A percentile compares a stretch with the other conserved stretches of the same genome.
Evolutionary conservation across 1,140 invertebrate species (phyloP).

Genomic region (Calosoma granatense): DNA sequence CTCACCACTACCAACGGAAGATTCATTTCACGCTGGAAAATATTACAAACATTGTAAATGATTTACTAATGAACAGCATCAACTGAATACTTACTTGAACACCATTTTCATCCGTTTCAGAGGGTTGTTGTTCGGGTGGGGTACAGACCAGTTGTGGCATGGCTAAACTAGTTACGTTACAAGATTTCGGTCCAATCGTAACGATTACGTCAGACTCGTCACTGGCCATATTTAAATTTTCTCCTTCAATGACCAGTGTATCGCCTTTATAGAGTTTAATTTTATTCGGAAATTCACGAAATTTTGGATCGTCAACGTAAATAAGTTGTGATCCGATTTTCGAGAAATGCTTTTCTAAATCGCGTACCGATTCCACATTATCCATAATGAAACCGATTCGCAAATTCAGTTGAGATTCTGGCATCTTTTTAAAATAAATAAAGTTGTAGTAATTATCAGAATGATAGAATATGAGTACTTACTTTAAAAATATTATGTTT

Average conservation of each 20-base stretch:
- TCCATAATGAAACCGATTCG: constrained; percentile 94
- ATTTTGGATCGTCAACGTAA: constrained; percentile 88
- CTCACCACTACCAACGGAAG: constrained; percentile 82
- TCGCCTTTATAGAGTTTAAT: constrained; percentile 91
- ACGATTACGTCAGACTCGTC: constrained; percentile 90
- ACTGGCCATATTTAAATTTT: constrained; percentile 82
- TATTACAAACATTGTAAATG: not conserved
- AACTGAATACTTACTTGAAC: constrained; percentile 49
- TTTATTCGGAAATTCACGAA: constrained; percentile 74
- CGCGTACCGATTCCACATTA: constrained; percentile 76
- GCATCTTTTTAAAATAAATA: constrained; percentile 17
- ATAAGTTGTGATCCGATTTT: constrained; percentile 66
- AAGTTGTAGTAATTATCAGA: constrained; percentile 28
- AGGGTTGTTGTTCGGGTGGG: constrained; percentile 77
- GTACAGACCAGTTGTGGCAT: constrained; percentile 81
- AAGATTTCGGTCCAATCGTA: constrained; percentile 75
- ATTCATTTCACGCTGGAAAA: constrained; percentile 47
- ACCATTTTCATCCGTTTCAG: constrained; percentile 76
- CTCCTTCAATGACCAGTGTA: constrained; percentile 89
- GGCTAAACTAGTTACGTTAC: constrained; percentile 89
- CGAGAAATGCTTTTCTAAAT: constrained; percentile 80
- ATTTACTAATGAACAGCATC: too few species aligned
- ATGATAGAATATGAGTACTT: constrained; percentile 9
- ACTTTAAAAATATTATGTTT: constrained; percentile 30
- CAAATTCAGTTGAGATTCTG: constrained; percentile 50